Percentiles rank a stretch among this genome's conserved stretches.
Evolutionary conservation across 2,797 vertebrate species (phyloP).

Genomic region (Mormyrus hasselquistii): DNA sequence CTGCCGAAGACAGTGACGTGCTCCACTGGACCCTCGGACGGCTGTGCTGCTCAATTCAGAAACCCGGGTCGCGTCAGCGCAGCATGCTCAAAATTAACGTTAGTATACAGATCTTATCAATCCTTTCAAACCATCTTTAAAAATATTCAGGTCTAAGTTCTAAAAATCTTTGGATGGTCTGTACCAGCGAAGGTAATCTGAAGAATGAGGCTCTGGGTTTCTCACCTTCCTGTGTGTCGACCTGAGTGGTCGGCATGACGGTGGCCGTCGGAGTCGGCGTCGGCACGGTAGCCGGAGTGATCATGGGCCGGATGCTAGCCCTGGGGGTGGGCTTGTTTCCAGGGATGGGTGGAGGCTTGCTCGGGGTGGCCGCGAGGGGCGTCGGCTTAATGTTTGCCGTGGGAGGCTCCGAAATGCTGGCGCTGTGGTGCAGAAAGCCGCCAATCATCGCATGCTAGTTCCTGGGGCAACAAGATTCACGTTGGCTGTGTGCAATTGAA

Average conservation of each 20-base stretch:
- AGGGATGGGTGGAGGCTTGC: conserved; percentile 86
- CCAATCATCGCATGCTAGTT: background rate
- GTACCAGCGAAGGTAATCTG: background rate
- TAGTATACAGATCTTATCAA: background rate
- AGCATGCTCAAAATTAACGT: background rate
- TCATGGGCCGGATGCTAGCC: conserved; percentile 97
- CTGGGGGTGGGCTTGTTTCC: conserved; percentile 92
- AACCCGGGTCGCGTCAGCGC: too few species aligned
- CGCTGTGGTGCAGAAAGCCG: conserved; percentile 54
- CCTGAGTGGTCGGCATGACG: conserved; percentile 97
- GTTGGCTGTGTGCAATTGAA: background rate
- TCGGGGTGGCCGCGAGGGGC: conserved; percentile 82
- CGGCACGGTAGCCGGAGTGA: conserved; percentile 87
- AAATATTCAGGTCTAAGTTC: background rate
- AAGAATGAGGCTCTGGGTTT: background rate
- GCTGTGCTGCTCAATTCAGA: conserved; percentile 74
- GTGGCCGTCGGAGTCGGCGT: conserved; percentile 95
- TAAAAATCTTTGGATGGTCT: background rate
- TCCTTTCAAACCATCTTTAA: background rate
- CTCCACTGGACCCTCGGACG: conserved; percentile 79
- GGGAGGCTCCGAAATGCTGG: conserved; percentile 87
- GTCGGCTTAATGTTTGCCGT: conserved; percentile 98
- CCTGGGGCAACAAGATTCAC: background rate
- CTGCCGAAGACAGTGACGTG: conserved; percentile 91
- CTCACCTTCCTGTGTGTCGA: conserved; percentile 89